Conservation (phyloP, 2,797 vertebrate genomes). For the Hapalemur alaotrensis region DNA sequence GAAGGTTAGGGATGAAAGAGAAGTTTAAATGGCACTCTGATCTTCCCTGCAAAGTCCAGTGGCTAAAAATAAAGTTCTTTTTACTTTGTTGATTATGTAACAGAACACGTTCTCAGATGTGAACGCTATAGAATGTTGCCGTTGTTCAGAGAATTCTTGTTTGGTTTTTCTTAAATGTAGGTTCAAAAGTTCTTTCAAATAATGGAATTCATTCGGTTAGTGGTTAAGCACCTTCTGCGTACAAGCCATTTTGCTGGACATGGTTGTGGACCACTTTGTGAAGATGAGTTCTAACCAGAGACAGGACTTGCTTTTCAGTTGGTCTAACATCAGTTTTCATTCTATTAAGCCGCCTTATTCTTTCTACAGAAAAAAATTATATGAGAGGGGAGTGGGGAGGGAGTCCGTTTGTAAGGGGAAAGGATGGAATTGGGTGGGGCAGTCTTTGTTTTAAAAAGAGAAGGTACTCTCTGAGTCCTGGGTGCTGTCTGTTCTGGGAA, state of each 20-base stretch:
- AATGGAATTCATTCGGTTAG: neutral
- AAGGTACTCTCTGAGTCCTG: conserved; percentile 73
- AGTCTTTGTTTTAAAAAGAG: conserved; percentile 62
- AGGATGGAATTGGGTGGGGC: neutral
- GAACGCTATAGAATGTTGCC: neutral
- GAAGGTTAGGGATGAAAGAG: conserved; percentile 73
- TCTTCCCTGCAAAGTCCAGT: conserved; percentile 44
- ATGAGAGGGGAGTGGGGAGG: neutral
- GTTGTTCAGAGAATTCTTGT: conserved; percentile 31
- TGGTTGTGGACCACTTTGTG: neutral
- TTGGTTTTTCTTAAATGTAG: conserved; percentile 59
- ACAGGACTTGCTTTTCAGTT: conserved; percentile 45
- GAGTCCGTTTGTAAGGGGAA: neutral
- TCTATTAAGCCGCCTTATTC: conserved; percentile 1
- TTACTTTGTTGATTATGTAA: conserved; percentile 48
- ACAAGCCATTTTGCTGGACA: neutral
- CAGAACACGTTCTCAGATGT: conserved; percentile 51
- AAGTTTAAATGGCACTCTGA: conserved; percentile 58
- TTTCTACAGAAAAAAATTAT: conserved; percentile 67
- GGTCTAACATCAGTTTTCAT: conserved; percentile 51
- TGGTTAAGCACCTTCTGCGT: neutral
- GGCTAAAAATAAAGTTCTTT: conserved; percentile 39
- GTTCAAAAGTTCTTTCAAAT: conserved; percentile 11
- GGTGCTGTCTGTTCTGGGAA: conserved; percentile 75
- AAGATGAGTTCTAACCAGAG: conserved; percentile 30